Evolutionary conservation across 2,888 invertebrate species (phyloP).

Genomic region (Drosophila robusta): DNA sequence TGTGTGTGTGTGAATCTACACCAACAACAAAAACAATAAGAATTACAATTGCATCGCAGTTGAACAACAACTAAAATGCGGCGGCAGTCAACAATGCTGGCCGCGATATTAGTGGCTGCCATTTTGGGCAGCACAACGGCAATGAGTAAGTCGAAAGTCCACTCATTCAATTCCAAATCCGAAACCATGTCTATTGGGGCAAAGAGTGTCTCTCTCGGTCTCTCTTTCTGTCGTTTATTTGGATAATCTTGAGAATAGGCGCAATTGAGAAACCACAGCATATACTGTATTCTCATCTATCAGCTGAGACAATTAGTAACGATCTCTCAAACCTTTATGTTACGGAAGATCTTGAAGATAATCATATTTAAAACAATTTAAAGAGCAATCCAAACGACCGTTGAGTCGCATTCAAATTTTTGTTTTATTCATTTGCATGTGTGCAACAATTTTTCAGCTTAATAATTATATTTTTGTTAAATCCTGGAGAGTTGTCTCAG

Average conservation of each 20-base stretch:
- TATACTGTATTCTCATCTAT: not conserved
- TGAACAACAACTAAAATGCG: constrained; percentile 74
- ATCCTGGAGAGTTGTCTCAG: no score
- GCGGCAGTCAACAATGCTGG: constrained; percentile 84
- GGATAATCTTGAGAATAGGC: not conserved
- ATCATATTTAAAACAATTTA: not conserved
- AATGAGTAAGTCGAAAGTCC: constrained; percentile 80
- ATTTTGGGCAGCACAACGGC: constrained; percentile 81
- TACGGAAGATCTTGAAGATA: not conserved
- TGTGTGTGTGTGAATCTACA: not conserved
- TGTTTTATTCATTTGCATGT: no score
- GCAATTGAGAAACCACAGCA: not conserved
- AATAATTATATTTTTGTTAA: no score
- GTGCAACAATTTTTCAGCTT: no score
- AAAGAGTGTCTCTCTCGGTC: not conserved
- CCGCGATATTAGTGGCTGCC: constrained; percentile 82
- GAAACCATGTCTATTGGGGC: constrained; percentile 1
- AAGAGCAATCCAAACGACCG: not conserved
- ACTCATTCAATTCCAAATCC: constrained; percentile 1
- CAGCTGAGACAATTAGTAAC: not conserved
- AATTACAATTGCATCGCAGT: constrained; percentile 34
- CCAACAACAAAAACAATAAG: constrained; percentile 13
- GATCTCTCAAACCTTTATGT: not conserved
- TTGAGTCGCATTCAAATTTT: no score
- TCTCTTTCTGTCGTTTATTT: not conserved